Evolutionary conservation across 2,797 vertebrate species (phyloP), one percentile per base, ranked within the genome.

Genomic region (Morelia viridis): DNA sequence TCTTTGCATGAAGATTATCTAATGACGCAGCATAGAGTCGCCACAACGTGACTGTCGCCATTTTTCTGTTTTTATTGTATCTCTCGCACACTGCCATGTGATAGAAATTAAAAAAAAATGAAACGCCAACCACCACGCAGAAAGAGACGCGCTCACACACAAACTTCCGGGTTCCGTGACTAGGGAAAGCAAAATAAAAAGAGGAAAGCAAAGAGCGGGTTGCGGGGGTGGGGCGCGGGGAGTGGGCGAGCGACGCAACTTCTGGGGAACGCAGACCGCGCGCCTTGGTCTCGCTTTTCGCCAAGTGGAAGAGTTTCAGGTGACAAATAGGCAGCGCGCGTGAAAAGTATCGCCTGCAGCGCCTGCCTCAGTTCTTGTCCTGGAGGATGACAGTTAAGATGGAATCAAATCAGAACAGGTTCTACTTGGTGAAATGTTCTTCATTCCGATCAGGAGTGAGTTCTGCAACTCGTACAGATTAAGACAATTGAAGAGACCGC

Each of bases 61-160:
- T 99, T 98, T 99, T 99, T 98, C 95, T 98, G 98, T 99, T 99
- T 98, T 98, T 98, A 99, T 99, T 98, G 98, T 98, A 98, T 98
- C 98, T 98, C 97, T 96, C 84, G 28, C 88, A 76, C 68, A 22
- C 94, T 98, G 98, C 98, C 98, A 99, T 98, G 98, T 99, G 98
- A 99, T 98, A 98, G 97, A 97, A 95, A 96, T 94, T 94, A 4
- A n/a, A 68, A 50, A 94, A 95, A 89, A 95, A 92, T 88, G 11
- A 92, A 94, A 94, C 94, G 88, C 83, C 92, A 94, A 84, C 41
- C 46, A 85, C 76, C 76, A 56, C 19, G 93, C 90, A 93, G 92
- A 94, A 80, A 35, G 2, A 35, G 91, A 94, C 92, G 89, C 13
- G 92, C 94, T 93, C 93, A 93, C 9, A 94, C 80, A 94, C 96